A percentile compares a stretch with the other conserved stretches of the same genome.
These are phyloP conservation scores for Spinus pinus DNA, from an alignment of 2,797 vertebrate genomes.

Conservation along the genomic window DNA sequence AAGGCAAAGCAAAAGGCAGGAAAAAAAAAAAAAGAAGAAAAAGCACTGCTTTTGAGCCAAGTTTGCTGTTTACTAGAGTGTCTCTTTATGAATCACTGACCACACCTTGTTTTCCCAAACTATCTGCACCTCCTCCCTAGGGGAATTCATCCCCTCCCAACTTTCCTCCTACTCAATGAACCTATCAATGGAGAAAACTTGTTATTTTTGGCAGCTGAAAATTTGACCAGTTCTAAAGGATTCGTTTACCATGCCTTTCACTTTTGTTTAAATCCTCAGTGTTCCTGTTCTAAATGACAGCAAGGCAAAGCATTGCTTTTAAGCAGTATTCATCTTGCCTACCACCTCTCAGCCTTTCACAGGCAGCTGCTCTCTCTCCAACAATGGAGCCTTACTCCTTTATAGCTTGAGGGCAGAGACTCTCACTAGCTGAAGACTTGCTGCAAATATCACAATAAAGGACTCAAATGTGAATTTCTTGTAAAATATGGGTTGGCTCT, in stretches of 20 bases:
- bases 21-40: background rate
- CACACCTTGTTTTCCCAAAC: conserved; percentile 59
- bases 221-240: conserved; percentile 70
- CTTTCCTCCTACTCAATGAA: conserved; percentile 69
- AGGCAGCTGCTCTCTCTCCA: conserved; percentile 68
- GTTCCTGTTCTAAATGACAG: conserved; percentile 77
- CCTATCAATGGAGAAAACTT: conserved; percentile 69
- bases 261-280: conserved; percentile 70
- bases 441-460: conserved; percentile 80
- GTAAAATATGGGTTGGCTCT: conserved; percentile 70
- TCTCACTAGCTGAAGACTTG: conserved; percentile 72
- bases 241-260: conserved; percentile 73
- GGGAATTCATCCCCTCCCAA: conserved; percentile 46
- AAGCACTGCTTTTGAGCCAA: background rate
- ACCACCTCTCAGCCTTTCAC: conserved; percentile 70
- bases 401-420: conserved; percentile 79
- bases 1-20: accelerated
- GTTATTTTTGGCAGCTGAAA: conserved; percentile 74
- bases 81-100: conserved; percentile 57
- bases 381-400: conserved; percentile 74
- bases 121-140: conserved; percentile 29
- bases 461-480: conserved; percentile 77
- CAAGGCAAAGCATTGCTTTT: conserved; percentile 74
- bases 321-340: conserved; percentile 76
- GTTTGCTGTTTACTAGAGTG: conserved; percentile 32